Base-by-base conservation (phyloP, 2,797 vertebrate species). In the Ctenochaetus hawaiiensis region DNA sequence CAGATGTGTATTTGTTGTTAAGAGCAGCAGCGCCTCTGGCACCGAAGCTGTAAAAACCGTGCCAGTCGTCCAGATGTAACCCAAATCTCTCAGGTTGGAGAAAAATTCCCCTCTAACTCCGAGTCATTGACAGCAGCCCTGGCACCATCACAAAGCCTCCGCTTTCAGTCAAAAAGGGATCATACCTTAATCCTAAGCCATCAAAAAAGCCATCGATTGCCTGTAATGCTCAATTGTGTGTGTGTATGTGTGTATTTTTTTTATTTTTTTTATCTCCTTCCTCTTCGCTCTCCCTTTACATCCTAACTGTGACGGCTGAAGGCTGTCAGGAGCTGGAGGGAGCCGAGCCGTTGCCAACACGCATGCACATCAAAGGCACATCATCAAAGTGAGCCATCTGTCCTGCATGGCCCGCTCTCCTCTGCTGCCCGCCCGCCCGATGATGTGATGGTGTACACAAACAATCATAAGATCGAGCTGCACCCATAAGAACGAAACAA, bases 341-440 rank as follows among this genome's bases (percentile, higher is more conserved):
- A 63, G 62, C 74, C 43, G 84, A 74, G 65, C 54, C 20, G 49
- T 45, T 80, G 81, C 87, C 87, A 89, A 56, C 74, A 60, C 70
- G 51, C 68, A 59, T 57, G 57, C 83, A 89, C 90, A 90, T 92
- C 89, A 93, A 91, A 93, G 86, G 58, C 68, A 34, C 82, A 89
- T 80, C 86, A 88, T 91, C 87, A 91, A 82, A 90, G 88, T 69
- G 44, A 73, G 65, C 90, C 87, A 91, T 91, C 86, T 91, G 87
- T 89, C 78, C 83, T 80, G 81, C 66, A 12, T 43, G 51, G 71
- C 67, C 60, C 2, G 65, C 30, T 67, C 75, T 71, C 63, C 49
- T 48, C 75, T 63, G 79, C 77, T 65, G 20, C 72, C 53, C 75
- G 6, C 30, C 30, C 30, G 30, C 30, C 30, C 6, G 30, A 34